phyloP scores from a whole-genome alignment of 2,113 vertebrate genomes.

The Chiloscyllium plagiosum region DNA sequence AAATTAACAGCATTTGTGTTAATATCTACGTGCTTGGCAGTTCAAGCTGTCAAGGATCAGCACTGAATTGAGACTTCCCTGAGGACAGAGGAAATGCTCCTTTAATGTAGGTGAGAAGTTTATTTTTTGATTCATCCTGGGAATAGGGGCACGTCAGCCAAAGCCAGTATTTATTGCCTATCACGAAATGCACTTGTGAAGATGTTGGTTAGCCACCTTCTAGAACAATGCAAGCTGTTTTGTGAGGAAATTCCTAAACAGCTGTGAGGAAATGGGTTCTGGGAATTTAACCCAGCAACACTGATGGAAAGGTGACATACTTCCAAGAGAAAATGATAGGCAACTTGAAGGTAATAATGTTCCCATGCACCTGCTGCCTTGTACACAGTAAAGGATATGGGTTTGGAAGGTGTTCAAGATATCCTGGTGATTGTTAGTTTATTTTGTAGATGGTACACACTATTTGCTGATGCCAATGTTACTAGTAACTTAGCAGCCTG shows the following conservation, averaged over 20 bases:
- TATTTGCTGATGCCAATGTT: neutral
- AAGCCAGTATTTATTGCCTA: neutral
- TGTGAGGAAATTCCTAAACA: neutral
- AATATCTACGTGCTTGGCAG: neutral
- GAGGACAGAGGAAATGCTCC: neutral
- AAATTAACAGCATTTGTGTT: neutral
- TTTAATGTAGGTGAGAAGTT: neutral
- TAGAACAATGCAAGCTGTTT: neutral
- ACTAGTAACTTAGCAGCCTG: neutral
- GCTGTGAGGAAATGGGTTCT: neutral
- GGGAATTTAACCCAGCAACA: neutral
- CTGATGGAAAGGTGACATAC: neutral
- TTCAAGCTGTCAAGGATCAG: neutral
- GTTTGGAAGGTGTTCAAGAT: neutral
- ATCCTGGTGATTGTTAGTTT: neutral
- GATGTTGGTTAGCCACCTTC: neutral
- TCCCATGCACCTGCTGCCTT: no score
- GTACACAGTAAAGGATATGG: neutral
- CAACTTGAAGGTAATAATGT: neutral
- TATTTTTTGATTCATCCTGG: no score
- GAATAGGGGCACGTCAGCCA: neutral
- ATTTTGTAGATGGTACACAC: neutral
- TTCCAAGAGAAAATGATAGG: neutral
- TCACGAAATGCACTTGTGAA: neutral
- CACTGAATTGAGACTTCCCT: neutral